These are phyloP conservation scores for Danaus melanippus DNA, from an alignment of 1,140 invertebrate species.

Conservation along the genomic window DNA sequence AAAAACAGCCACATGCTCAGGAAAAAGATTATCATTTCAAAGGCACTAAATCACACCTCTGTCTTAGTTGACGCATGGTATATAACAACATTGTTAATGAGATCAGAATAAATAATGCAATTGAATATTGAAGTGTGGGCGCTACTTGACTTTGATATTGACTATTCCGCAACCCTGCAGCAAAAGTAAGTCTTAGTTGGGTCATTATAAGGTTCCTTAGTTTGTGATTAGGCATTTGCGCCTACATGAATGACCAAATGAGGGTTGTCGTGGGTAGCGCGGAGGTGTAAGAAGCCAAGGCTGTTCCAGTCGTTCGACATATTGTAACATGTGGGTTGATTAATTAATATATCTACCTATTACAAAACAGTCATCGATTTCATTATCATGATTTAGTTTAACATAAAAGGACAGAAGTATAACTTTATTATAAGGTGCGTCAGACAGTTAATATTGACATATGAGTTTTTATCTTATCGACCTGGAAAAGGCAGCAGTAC, in stretches of 20 bases:
- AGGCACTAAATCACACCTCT: too few relatives aligned
- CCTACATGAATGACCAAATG: conserved; percentile 67
- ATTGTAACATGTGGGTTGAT: conserved; percentile 54
- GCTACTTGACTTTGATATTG: conserved; percentile 41
- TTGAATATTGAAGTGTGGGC: conserved; percentile 45
- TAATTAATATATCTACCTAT: conserved; percentile 51
- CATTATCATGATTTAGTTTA: conserved; percentile 1
- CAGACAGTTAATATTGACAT: conserved; percentile 55
- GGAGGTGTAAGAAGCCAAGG: conserved; percentile 66
- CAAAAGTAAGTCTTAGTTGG: conserved; percentile 54
- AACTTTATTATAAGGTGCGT: conserved; percentile 13
- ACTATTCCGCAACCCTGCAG: conserved; percentile 55
- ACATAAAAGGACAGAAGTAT: too few relatives aligned
- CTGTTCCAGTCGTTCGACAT: conserved; percentile 57
- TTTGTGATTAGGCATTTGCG: conserved; percentile 51
- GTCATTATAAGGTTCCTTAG: conserved; percentile 65
- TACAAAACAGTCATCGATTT: conserved; percentile 45
- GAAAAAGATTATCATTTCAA: too few relatives aligned
- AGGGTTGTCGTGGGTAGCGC: conserved; percentile 64
- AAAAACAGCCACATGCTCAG: too few relatives aligned
- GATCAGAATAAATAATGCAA: conserved; percentile 34
- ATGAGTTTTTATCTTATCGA: conserved; percentile 52
- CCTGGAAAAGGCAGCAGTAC: conserved; percentile 58
- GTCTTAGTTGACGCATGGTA: conserved; percentile 14
- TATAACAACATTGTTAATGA: conserved; percentile 18